A percentile compares a stretch with the other conserved stretches of the same genome.
Conservation (phyloP, 2,888 invertebrate genomes). For the Colletes collaris region DNA sequence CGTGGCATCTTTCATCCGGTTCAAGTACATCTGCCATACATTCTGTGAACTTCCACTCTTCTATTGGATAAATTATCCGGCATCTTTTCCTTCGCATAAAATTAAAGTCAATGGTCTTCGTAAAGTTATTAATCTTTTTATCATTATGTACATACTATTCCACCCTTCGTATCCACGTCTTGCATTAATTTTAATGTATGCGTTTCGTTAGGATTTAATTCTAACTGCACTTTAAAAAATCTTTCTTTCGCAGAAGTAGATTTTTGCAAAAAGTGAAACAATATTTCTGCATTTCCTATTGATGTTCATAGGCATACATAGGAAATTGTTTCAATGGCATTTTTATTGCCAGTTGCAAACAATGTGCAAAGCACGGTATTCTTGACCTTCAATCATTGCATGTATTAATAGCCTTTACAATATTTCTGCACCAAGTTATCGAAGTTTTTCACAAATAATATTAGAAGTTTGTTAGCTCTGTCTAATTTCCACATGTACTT, state of each 20-base stretch:
- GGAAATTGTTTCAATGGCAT: background rate
- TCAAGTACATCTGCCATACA: too few relatives aligned
- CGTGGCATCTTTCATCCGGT: too few relatives aligned
- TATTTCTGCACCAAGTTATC: slow-evolving; percentile 3
- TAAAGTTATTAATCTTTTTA: too few relatives aligned
- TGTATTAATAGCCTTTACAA: background rate
- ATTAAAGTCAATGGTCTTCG: too few relatives aligned
- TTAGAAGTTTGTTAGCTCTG: background rate
- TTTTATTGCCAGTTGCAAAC: background rate
- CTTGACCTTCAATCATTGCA: background rate
- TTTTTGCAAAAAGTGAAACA: background rate
- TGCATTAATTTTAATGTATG: too few relatives aligned
- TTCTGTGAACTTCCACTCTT: too few relatives aligned
- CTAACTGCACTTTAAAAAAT: background rate
- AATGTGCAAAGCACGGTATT: slow-evolving; percentile 18
- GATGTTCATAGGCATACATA: background rate
- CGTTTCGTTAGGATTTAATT: too few relatives aligned
- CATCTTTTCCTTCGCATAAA: too few relatives aligned
- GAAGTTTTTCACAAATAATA: background rate
- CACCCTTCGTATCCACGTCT: too few relatives aligned
- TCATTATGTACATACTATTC: too few relatives aligned
- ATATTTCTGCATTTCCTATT: background rate
- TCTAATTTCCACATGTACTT: background rate
- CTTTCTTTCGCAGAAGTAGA: background rate
- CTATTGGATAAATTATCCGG: too few relatives aligned